Base-by-base conservation (phyloP, 2,797 vertebrate genomes). In the Sebastes steindachneri region DNA sequence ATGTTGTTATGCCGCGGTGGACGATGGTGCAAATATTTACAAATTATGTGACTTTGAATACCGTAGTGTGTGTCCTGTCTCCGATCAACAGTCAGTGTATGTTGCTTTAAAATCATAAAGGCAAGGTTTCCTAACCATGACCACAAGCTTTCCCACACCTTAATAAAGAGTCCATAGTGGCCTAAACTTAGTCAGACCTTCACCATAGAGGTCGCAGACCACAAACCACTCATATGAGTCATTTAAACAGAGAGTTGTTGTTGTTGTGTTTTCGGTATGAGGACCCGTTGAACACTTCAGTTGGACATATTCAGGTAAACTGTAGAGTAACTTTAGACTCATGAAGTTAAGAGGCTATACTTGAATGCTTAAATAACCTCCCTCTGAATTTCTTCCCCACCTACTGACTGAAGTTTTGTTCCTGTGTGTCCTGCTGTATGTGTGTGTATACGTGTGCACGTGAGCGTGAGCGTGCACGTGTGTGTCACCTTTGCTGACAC, bases 401-500 rank as follows among this genome's bases (percentile, higher is more conserved):
- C 21, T 31, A 37, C 25, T 35, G 11, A 31, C 35, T 41, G 1
- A 76, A 53, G 59, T 82, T 81, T 55, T 54, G 63, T 21, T 71
- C 3, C 3, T 11, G 33, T 54, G 28, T 2, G 57, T 69, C 21
- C 15, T 17, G 53, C 19, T 15, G 1, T 21, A 7, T 48, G n/a
- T 19, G 23, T 48, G 19, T 72, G 31, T 69, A 0, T 53, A 35
- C 15, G 23, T 53, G 29, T 72, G 28, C 60, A 1, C 29, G 2
- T 67, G 6, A 23, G 14, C 2, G 37, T 57, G 63, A 33, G 17
- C 3, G 3, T 3, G 19, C 37, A 41, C 23, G 23, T 4, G 45
- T 29, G 58, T 76, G 75, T 90, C 89, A 92, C 89, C 88, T 90
- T 83, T 91, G 70, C 87, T 64, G 91, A 91, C 90, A 92, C 83